Percentiles rank a stretch among this genome's conserved stretches.
These are phyloP conservation scores for Caradrina clavipalpis DNA, from an alignment of 2,888 invertebrate genomes.

Conservation along the genomic window DNA sequence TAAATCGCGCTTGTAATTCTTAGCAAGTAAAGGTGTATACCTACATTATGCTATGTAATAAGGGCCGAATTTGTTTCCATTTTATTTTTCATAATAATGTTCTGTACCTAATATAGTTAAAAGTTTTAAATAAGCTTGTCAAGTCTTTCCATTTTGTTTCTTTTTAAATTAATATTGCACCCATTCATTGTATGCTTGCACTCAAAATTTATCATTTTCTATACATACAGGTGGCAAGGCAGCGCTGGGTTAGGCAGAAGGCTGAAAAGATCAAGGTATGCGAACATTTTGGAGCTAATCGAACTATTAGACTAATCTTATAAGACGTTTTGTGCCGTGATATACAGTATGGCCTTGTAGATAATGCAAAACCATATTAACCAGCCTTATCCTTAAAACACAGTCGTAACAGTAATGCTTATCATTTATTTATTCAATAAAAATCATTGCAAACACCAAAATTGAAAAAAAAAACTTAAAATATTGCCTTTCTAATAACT, in stretches of 20 bases:
- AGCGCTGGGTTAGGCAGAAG: constrained; percentile 96
- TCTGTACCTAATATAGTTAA: constrained; percentile 1
- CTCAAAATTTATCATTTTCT: constrained; percentile 21
- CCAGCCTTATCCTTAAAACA: too few relatives aligned
- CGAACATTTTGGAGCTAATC: background rate
- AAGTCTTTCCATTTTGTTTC: background rate
- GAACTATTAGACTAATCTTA: background rate
- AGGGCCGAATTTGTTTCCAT: background rate
- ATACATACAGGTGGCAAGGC: constrained; percentile 86
- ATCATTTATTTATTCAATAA: too few relatives aligned
- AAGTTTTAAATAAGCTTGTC: background rate
- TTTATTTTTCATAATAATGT: background rate
- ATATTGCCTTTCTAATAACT: background rate
- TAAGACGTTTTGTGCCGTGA: background rate
- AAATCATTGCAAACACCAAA: too few relatives aligned
- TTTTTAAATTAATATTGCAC: constrained; percentile 13
- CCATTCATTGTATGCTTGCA: background rate
- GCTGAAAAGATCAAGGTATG: constrained; percentile 96
- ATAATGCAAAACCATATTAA: background rate
- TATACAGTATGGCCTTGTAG: background rate
- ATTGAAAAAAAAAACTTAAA: background rate
- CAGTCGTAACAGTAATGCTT: too few relatives aligned
- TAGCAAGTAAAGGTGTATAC: too few relatives aligned
- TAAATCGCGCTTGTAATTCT: too few relatives aligned
- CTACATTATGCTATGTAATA: background rate